Conservation (phyloP, 35 echinoderm and acorn worm species). For the Apostichopus parvimensis region DNA sequence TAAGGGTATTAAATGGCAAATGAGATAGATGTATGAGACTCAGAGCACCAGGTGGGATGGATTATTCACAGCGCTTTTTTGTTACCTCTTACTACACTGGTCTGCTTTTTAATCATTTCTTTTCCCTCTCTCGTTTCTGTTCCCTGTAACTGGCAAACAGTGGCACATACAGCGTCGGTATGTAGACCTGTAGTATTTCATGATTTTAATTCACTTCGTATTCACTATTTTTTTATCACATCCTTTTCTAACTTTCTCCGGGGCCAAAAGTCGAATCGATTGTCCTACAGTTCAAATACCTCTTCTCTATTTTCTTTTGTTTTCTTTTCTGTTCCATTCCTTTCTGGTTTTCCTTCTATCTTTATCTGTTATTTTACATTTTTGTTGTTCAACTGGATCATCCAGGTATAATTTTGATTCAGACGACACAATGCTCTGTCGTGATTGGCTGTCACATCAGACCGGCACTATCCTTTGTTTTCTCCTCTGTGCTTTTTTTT, state of each 20-base stretch:
- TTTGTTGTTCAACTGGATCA: too few species aligned
- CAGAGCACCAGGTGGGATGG: too few species aligned
- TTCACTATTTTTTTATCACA: background rate
- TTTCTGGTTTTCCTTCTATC: background rate
- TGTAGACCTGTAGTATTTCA: slow-evolving; percentile 47
- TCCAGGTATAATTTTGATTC: too few species aligned
- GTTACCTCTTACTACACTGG: background rate
- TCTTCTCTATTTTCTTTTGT: background rate
- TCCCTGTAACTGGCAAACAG: slow-evolving; percentile 32
- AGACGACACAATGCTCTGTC: too few species aligned
- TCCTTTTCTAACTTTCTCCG: background rate
- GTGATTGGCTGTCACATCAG: too few species aligned
- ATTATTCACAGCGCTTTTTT: too few species aligned
- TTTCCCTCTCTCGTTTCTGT: slow-evolving; percentile 47
- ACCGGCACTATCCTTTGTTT: too few species aligned
- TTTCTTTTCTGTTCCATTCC: background rate
- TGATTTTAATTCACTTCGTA: slow-evolving; percentile 14
- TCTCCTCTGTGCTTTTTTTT: too few species aligned
- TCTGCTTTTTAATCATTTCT: slow-evolving; percentile 24
- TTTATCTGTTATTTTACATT: background rate
- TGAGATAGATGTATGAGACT: too few species aligned
- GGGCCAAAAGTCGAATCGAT: too few species aligned
- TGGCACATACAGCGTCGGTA: slow-evolving; percentile 50
- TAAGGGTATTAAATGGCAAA: too few species aligned
- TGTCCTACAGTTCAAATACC: background rate